phyloP scores from a whole-genome alignment of 2,888 invertebrate species.

The Drosophila meridiana region DNA sequence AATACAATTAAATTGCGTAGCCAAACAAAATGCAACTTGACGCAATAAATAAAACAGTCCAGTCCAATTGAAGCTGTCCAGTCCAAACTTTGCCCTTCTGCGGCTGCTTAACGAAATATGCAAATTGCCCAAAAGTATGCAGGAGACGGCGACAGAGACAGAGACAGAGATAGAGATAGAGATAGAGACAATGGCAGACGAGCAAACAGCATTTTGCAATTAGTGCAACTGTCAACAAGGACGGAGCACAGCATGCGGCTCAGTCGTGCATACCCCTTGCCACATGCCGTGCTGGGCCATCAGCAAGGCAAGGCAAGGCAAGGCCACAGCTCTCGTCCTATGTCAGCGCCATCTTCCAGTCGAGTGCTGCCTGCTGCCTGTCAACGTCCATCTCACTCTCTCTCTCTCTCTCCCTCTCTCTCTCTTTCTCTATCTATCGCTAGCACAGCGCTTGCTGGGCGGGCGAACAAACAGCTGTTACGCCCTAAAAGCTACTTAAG shows the following conservation, averaged over 20 bases:
- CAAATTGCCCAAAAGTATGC: slow-evolving; percentile 72
- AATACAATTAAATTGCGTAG: slow-evolving; percentile 36
- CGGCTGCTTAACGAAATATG: slow-evolving; percentile 75
- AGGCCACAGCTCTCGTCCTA: slow-evolving; percentile 22
- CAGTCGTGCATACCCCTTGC: slow-evolving; percentile 17
- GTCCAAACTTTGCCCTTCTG: slow-evolving; percentile 10
- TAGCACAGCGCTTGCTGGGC: neutral
- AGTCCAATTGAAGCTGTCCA: neutral
- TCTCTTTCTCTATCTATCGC: neutral
- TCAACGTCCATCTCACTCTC: neutral
- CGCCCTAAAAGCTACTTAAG: neutral
- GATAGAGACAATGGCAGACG: slow-evolving; percentile 34
- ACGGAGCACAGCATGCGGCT: slow-evolving; percentile 34
- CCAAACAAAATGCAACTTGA: slow-evolving; percentile 30
- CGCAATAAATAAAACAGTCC: slow-evolving; percentile 32
- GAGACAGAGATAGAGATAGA: neutral
- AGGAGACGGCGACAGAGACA: slow-evolving; percentile 46
- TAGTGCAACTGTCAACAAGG: slow-evolving; percentile 78
- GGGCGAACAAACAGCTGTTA: slow-evolving; percentile 2
- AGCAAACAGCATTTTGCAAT: slow-evolving; percentile 77
- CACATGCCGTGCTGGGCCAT: slow-evolving; percentile 12
- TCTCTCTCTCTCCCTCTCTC: neutral
- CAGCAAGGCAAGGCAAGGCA: slow-evolving; percentile 46
- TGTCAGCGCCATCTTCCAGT: slow-evolving; percentile 45
- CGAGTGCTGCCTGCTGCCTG: slow-evolving; percentile 47